Evolutionary conservation across 2,888 invertebrate species (phyloP).

Genomic region (Anaspis maculata): DNA sequence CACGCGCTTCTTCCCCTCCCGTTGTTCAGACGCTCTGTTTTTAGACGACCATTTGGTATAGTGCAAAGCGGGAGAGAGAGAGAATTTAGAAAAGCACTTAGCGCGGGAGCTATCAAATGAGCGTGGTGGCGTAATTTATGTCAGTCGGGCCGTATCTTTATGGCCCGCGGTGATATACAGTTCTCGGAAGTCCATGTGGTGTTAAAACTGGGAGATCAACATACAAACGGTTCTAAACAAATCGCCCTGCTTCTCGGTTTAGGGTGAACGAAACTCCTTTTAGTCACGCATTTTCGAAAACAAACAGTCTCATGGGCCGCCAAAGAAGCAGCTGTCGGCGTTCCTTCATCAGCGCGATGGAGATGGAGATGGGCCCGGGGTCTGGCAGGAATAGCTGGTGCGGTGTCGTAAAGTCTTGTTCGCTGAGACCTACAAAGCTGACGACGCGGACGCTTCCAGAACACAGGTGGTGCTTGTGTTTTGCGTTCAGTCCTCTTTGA

Average conservation of each 20-base stretch:
- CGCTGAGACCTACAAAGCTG: no score
- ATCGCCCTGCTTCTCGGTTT: no score
- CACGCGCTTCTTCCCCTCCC: neutral
- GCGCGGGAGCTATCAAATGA: conserved; percentile 32
- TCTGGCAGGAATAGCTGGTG: no score
- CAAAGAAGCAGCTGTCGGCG: conserved; percentile 28
- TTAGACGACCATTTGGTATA: conserved; percentile 29
- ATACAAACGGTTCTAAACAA: conserved; percentile 35
- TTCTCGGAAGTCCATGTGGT: conserved; percentile 40
- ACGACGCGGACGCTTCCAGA: no score
- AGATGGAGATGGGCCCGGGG: no score
- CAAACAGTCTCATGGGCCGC: conserved; percentile 29
- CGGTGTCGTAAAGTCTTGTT: no score
- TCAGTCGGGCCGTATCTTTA: conserved; percentile 38
- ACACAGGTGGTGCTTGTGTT: no score
- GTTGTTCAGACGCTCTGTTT: conserved; percentile 15
- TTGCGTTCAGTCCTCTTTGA: no score
- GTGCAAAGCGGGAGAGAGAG: no score
- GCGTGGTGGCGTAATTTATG: conserved; percentile 37
- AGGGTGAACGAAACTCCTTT: conserved; percentile 34
- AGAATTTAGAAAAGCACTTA: conserved; percentile 38
- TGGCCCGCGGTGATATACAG: conserved; percentile 34
- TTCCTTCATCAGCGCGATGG: conserved; percentile 20
- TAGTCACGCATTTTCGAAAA: conserved; percentile 38
- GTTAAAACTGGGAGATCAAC: conserved; percentile 36